Base-by-base conservation (phyloP, 2,888 invertebrate genomes). In the Stenoptilia bipunctidactyla region DNA sequence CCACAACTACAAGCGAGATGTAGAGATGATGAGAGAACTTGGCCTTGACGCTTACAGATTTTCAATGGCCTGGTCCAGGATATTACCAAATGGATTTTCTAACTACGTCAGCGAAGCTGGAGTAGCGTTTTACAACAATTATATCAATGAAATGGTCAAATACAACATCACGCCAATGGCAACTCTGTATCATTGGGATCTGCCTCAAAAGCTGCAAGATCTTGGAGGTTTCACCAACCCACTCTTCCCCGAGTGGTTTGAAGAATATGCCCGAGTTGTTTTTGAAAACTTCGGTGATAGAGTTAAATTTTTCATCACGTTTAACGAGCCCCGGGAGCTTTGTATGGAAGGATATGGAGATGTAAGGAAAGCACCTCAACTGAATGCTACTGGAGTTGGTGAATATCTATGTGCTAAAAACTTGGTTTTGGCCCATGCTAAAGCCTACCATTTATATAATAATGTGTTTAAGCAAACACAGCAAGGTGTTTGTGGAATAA, bases 101-200 rank as follows among this genome's bases (percentile, higher is more conserved):
- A 71, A 84, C 40, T 52, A 66, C 5, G 56, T 87, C 12, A 91
- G 88, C 56, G 59, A 80, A 51, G 76, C 76, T 1, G 91, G 89
- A 2, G 67, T 91, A 9, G 67, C 80, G 15, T 90, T 89, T 61
- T 92, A 92, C 63, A 87, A 88, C 47, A 74, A 85, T 45, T 65
- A 90, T 4, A 88, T 91, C 40, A 62, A 89, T 51, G 87, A 86
- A 55, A 75, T 92, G 46, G 45, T 88, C 0, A 79, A 73, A 27
- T 86, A 86, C 47, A 85, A 83, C 34, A 89, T 92, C 41, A 61
- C 70, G 37, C 91, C 91, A 0, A 66, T 88, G 61, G 69, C 87
- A 0, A 86, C 86, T 0, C 57, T 88, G 25, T 85, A 79, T 49
- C 86, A 87, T 43, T 86, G 85, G 76, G 87, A 87, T 50, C 53